Conservation (phyloP, 2,888 invertebrate genomes). For the Eristalinus sepulchralis region DNA sequence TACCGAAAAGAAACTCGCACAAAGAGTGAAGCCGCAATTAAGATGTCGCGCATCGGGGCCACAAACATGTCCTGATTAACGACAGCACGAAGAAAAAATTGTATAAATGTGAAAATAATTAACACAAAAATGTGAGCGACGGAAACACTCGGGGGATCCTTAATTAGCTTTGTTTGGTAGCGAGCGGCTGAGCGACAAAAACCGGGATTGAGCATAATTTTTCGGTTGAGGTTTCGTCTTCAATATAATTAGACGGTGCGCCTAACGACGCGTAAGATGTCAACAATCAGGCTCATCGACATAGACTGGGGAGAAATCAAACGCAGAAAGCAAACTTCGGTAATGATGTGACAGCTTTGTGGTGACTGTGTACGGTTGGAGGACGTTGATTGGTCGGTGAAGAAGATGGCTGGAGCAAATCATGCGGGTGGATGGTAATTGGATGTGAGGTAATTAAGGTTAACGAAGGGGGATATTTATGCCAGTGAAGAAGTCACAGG, state of each 20-base stretch:
- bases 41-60: background rate
- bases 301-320: background rate
- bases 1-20: background rate
- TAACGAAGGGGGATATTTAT: background rate
- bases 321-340: background rate
- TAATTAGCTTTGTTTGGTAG: slow-evolving; percentile 58
- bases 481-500: too few relatives aligned
- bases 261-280: slow-evolving; percentile 44
- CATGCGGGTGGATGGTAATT: background rate
- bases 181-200: background rate
- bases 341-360: background rate
- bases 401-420: background rate
- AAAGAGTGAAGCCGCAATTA: background rate
- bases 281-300: slow-evolving; percentile 20
- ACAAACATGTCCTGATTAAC: background rate
- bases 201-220: slow-evolving; percentile 7
- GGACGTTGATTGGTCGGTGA: background rate
- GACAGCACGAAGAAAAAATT: background rate
- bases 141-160: slow-evolving; percentile 32
- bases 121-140: background rate
- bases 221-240: slow-evolving; percentile 37
- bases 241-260: slow-evolving; percentile 44
- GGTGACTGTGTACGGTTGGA: background rate
- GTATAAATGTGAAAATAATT: background rate
- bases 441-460: background rate